A percentile compares a stretch with the other conserved stretches of the same genome.
Conservation (phyloP, 2,888 invertebrate species). For the Ochropleura plecta region DNA sequence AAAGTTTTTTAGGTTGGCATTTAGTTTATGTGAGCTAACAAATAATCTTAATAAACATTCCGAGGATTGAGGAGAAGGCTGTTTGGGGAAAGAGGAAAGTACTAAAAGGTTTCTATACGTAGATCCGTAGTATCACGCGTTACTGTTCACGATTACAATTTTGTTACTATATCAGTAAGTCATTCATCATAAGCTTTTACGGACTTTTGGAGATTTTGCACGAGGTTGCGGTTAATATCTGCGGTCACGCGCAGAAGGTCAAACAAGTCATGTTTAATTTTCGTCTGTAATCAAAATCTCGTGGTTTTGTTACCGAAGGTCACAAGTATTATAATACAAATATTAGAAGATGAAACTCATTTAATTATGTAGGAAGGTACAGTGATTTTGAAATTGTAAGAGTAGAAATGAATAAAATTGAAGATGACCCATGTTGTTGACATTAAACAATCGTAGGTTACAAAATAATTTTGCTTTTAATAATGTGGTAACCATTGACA, state of each 20-base stretch:
- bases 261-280: slow-evolving; percentile 60
- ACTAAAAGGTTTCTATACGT: slow-evolving; percentile 45
- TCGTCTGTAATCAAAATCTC: slow-evolving; percentile 50
- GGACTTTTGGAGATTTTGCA: slow-evolving; percentile 33
- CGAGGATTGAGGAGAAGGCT: slow-evolving; percentile 36
- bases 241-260: slow-evolving; percentile 53
- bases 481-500: slow-evolving; percentile 56
- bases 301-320: slow-evolving; percentile 43
- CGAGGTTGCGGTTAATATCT: slow-evolving; percentile 40
- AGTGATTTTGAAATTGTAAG: slow-evolving; percentile 1
- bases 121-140: slow-evolving; percentile 33
- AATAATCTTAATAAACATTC: slow-evolving; percentile 63
- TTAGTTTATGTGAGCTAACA: slow-evolving; percentile 53
- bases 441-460: slow-evolving; percentile 31
- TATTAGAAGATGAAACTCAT: slow-evolving; percentile 31
- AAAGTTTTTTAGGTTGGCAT: slow-evolving; percentile 59
- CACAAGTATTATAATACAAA: slow-evolving; percentile 32
- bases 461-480: slow-evolving; percentile 30
- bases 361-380: slow-evolving; percentile 33
- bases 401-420: slow-evolving; percentile 8
- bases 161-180: slow-evolving; percentile 31
- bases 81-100: slow-evolving; percentile 41
- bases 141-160: slow-evolving; percentile 30
- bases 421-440: slow-evolving; percentile 17
- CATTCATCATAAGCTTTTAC: slow-evolving; percentile 43